Percentiles rank a stretch among this genome's conserved stretches.
These are phyloP conservation scores for Automeris io DNA, from an alignment of 2,888 invertebrate genomes.

Conservation along the genomic window DNA sequence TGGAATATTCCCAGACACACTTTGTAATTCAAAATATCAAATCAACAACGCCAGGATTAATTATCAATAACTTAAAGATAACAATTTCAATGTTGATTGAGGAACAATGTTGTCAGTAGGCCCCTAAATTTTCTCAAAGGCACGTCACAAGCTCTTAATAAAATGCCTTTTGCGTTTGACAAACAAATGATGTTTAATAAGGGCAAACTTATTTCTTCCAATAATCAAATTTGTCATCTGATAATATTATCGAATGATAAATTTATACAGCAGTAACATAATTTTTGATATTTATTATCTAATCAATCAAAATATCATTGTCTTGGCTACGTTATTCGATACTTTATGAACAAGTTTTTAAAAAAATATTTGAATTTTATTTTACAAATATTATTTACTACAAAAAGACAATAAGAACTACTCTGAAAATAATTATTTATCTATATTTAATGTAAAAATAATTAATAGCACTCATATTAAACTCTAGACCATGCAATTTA, in stretches of 20 bases:
- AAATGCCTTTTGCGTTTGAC: conserved; percentile 29
- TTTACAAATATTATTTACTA: too few species aligned
- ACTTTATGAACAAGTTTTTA: too few species aligned
- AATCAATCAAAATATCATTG: too few species aligned
- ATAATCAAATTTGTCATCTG: conserved; percentile 1
- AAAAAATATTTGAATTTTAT: too few species aligned
- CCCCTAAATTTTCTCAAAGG: conserved; percentile 46
- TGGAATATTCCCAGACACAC: conserved; percentile 18
- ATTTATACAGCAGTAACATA: too few species aligned
- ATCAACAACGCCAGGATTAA: conserved; percentile 32
- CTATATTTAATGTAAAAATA: too few species aligned
- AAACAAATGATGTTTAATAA: conserved; percentile 39
- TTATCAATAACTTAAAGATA: conserved; percentile 38
- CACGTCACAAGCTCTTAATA: conserved; percentile 48
- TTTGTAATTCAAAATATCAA: conserved; percentile 26
- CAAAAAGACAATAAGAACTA: too few species aligned
- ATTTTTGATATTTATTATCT: not conserved
- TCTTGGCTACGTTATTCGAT: too few species aligned
- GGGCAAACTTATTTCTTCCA: conserved; percentile 12
- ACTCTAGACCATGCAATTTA: too few species aligned
- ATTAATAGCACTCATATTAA: too few species aligned
- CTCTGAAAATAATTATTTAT: too few species aligned
- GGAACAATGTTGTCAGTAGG: conserved; percentile 37
- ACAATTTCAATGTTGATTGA: conserved; percentile 32
- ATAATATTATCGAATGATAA: too few species aligned